phyloP scores from a whole-genome alignment of 2,888 invertebrate species.

The Harmothoe impar region DNA sequence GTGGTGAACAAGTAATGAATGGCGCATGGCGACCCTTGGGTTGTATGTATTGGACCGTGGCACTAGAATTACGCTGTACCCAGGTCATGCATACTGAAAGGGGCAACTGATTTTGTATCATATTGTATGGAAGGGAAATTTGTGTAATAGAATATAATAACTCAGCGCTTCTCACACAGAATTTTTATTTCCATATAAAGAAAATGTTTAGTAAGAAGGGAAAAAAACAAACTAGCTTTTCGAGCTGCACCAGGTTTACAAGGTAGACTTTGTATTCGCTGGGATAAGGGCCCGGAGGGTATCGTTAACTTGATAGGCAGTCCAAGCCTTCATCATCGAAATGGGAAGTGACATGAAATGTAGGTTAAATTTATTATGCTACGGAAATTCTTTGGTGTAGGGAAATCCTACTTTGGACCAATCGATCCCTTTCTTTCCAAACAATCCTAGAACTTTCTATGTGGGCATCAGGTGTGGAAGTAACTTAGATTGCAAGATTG shows the following conservation, averaged over 20 bases:
- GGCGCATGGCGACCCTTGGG: not conserved
- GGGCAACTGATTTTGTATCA: slow-evolving; percentile 59
- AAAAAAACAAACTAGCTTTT: too few species aligned
- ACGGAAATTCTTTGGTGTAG: slow-evolving; percentile 52
- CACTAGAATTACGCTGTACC: slow-evolving; percentile 22
- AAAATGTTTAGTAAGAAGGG: not conserved
- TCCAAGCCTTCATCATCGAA: not conserved
- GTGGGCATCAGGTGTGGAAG: slow-evolving; percentile 44
- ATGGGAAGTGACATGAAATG: not conserved
- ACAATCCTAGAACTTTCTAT: slow-evolving; percentile 36
- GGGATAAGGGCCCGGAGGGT: not conserved
- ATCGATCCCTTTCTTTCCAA: slow-evolving; percentile 33
- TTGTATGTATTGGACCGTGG: not conserved
- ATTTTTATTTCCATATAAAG: slow-evolving; percentile 36
- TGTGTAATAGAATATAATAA: slow-evolving; percentile 46
- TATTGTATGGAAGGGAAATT: slow-evolving; percentile 58
- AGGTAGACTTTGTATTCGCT: slow-evolving; percentile 43
- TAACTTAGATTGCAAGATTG: not conserved
- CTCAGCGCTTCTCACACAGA: slow-evolving; percentile 46
- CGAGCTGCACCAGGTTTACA: slow-evolving; percentile 16
- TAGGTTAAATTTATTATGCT: slow-evolving; percentile 54
- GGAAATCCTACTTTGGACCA: slow-evolving; percentile 49
- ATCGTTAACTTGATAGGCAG: not conserved
- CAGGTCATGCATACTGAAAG: slow-evolving; percentile 50
- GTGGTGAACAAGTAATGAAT: slow-evolving; percentile 41